A percentile compares a stretch with the other conserved stretches of the same genome.
These are phyloP conservation scores for Hypolimnas misippus DNA, from an alignment of 2,888 invertebrate genomes.

Conservation along the genomic window DNA sequence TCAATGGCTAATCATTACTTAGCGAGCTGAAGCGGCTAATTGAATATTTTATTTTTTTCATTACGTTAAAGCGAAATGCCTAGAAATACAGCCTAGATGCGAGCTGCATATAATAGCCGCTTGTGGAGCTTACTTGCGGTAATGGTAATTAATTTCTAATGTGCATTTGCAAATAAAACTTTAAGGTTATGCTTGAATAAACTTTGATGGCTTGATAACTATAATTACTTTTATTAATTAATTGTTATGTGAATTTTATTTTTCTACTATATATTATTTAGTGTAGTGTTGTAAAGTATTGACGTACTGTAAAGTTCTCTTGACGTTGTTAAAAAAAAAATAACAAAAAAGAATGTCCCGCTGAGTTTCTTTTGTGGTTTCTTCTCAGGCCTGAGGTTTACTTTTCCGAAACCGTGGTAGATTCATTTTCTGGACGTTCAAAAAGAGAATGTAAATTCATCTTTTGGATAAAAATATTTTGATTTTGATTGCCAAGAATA, in stretches of 20 bases:
- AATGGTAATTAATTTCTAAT: conserved; percentile 15
- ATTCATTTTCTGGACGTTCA: no score
- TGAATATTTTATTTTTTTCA: conserved; percentile 50
- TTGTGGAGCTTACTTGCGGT: conserved; percentile 17
- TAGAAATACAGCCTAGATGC: conserved; percentile 22
- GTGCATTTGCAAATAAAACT: conserved; percentile 3
- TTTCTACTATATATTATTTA: neutral
- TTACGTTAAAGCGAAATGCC: conserved; percentile 43
- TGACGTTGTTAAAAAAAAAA: no score
- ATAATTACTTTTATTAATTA: neutral
- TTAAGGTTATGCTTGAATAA: neutral
- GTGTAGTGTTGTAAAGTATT: no score
- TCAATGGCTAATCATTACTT: conserved; percentile 2
- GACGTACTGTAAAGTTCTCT: no score
- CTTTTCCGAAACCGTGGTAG: no score
- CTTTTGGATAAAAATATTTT: no score
- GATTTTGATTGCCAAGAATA: no score
- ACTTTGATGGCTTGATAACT: neutral
- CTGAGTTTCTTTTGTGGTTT: no score
- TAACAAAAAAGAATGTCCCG: no score
- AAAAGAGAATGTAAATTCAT: no score
- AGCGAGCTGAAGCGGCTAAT: conserved; percentile 7
- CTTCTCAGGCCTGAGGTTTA: no score
- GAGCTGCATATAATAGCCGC: conserved; percentile 9
- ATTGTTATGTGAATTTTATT: neutral